Conservation (phyloP, 37 sponge, comb jelly and placozoan genomes). For the Bolinopsis microptera region DNA sequence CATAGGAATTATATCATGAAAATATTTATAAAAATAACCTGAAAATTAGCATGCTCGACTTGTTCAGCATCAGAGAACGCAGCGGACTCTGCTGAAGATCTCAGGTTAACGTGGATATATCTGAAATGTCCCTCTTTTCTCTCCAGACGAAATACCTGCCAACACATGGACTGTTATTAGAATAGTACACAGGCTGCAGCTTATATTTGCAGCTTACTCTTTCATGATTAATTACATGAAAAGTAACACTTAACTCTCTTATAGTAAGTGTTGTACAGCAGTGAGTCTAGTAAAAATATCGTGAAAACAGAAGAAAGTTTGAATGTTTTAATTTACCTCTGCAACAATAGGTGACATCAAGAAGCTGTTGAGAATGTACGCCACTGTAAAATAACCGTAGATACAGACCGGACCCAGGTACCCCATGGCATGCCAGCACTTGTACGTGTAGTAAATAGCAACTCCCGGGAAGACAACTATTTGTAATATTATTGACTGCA, state of each 20-base stretch:
- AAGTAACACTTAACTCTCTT: no score
- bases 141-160: slow-evolving; percentile 33
- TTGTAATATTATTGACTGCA: slow-evolving; percentile 43
- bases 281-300: no score
- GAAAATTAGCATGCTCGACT: not conserved
- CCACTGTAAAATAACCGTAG: slow-evolving; percentile 10
- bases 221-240: no score
- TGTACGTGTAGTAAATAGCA: slow-evolving; percentile 50
- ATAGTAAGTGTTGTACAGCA: no score
- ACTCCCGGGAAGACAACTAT: slow-evolving; percentile 55
- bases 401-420: slow-evolving; percentile 59
- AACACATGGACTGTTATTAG: no score
- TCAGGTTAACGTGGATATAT: slow-evolving; percentile 20
- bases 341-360: slow-evolving; percentile 22
- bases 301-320: not conserved
- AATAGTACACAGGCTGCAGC: no score
- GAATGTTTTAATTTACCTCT: not conserved
- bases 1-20: no score
- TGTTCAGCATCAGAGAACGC: slow-evolving; percentile 41
- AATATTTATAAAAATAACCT: not conserved
- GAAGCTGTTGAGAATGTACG: not conserved
- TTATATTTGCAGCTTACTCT: no score
- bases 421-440: slow-evolving; percentile 45
- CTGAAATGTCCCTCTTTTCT: slow-evolving; percentile 34
- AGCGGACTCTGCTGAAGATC: slow-evolving; percentile 21